A percentile compares a stretch with the other conserved stretches of the same genome.
phyloP scores from a whole-genome alignment of 2,113 vertebrate genomes.

The Pterophyllum scalare region DNA sequence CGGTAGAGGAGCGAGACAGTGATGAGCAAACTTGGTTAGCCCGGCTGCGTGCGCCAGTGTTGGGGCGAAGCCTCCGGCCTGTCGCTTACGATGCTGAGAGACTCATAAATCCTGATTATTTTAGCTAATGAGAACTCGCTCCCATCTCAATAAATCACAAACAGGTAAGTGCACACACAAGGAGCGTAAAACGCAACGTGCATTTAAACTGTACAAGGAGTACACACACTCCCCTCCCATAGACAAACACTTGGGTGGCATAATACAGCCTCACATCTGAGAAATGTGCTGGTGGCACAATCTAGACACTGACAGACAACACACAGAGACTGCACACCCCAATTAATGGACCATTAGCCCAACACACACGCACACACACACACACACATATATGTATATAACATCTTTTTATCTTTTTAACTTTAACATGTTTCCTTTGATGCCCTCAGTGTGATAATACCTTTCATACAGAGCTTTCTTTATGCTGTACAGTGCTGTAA shows the following conservation, averaged over 20 bases:
- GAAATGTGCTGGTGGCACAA: constrained; percentile 50
- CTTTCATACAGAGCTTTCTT: not conserved
- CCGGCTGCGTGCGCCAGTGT: constrained; percentile 22
- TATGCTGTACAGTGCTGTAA: not conserved
- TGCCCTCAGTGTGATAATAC: not conserved
- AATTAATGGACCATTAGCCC: constrained; percentile 60
- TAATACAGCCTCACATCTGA: constrained; percentile 67
- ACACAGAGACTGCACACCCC: constrained; percentile 50
- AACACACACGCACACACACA: constrained; percentile 43
- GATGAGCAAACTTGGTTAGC: constrained; percentile 76
- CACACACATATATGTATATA: no score
- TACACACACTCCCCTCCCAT: not conserved
- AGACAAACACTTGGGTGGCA: constrained; percentile 4
- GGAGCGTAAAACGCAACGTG: constrained; percentile 4
- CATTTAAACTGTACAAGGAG: not conserved
- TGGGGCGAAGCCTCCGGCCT: constrained; percentile 41
- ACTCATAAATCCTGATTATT: constrained; percentile 78
- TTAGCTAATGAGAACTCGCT: constrained; percentile 65
- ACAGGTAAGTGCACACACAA: constrained; percentile 37
- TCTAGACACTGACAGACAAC: constrained; percentile 65
- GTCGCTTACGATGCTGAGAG: constrained; percentile 48
- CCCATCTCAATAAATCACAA: constrained; percentile 65
- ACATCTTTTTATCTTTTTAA: not conserved
- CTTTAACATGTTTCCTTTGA: constrained; percentile 23
- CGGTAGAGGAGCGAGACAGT: constrained; percentile 64